Conservation (phyloP, 2,888 invertebrate genomes). For the Lutraria lutraria region DNA sequence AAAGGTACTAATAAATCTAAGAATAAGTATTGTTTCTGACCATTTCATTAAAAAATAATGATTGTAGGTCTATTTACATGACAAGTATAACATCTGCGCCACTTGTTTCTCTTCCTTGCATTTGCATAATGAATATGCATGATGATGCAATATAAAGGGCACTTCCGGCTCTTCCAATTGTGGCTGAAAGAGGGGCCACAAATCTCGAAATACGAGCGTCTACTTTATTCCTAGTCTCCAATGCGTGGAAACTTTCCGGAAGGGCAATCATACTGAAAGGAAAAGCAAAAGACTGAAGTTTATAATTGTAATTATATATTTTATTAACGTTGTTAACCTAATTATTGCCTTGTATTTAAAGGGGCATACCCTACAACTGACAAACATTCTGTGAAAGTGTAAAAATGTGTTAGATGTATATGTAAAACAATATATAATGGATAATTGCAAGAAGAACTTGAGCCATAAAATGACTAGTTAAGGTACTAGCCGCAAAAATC, state of each 20-base stretch:
- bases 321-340: too few relatives aligned
- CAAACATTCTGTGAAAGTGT: too few relatives aligned
- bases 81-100: constrained; percentile 75
- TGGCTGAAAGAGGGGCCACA: constrained; percentile 80
- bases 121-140: constrained; percentile 80
- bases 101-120: constrained; percentile 68
- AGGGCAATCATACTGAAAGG: constrained; percentile 80
- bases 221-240: constrained; percentile 75
- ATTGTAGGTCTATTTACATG: constrained; percentile 77
- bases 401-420: too few relatives aligned
- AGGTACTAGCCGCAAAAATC: too few relatives aligned
- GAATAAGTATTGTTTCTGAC: too few relatives aligned
- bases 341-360: too few relatives aligned
- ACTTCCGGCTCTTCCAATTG: constrained; percentile 81
- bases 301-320: neutral
- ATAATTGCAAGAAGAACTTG: too few relatives aligned
- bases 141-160: constrained; percentile 78
- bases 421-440: too few relatives aligned
- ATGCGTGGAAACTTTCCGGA: constrained; percentile 77
- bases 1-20: too few relatives aligned
- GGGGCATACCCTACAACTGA: too few relatives aligned
- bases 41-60: too few relatives aligned
- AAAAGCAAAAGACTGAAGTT: neutral
- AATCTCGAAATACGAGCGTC: constrained; percentile 79
- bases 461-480: too few relatives aligned